phyloP scores from a whole-genome alignment of 2,888 invertebrate genomes.

The Drosophila limbata region DNA sequence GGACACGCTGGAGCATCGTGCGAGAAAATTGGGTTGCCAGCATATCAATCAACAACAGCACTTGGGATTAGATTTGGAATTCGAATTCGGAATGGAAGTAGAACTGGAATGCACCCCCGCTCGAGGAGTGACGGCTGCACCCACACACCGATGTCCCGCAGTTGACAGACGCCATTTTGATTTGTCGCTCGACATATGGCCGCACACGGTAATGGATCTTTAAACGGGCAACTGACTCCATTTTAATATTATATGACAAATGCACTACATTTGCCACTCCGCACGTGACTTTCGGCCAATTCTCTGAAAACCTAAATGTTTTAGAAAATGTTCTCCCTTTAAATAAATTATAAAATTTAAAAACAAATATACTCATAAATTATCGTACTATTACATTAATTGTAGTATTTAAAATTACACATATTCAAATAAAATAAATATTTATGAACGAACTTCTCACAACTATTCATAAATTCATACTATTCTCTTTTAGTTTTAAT shows the following conservation, averaged over 20 bases:
- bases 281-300: slow-evolving; percentile 69
- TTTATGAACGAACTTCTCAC: too few species aligned
- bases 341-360: too few species aligned
- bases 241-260: slow-evolving; percentile 54
- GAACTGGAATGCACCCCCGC: background rate
- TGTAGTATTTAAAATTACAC: too few species aligned
- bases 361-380: too few species aligned
- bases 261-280: slow-evolving; percentile 35
- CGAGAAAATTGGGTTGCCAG: slow-evolving; percentile 54
- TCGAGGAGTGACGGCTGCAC: slow-evolving; percentile 22
- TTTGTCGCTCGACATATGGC: slow-evolving; percentile 38
- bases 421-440: too few species aligned
- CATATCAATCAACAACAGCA: slow-evolving; percentile 71
- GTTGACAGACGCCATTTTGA: slow-evolving; percentile 52
- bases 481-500: too few species aligned
- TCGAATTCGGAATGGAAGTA: slow-evolving; percentile 1
- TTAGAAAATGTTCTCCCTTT: too few species aligned
- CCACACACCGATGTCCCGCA: slow-evolving; percentile 38
- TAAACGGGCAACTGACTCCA: slow-evolving; percentile 33
- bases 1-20: slow-evolving; percentile 53
- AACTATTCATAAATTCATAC: too few species aligned
- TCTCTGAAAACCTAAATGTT: slow-evolving; percentile 12
- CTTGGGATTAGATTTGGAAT: slow-evolving; percentile 31
- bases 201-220: slow-evolving; percentile 30
- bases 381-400: too few species aligned